A percentile compares a stretch with the other conserved stretches of the same genome.
phyloP scores from a whole-genome alignment of 2,797 vertebrate genomes.

The Gadopsis marmoratus region DNA sequence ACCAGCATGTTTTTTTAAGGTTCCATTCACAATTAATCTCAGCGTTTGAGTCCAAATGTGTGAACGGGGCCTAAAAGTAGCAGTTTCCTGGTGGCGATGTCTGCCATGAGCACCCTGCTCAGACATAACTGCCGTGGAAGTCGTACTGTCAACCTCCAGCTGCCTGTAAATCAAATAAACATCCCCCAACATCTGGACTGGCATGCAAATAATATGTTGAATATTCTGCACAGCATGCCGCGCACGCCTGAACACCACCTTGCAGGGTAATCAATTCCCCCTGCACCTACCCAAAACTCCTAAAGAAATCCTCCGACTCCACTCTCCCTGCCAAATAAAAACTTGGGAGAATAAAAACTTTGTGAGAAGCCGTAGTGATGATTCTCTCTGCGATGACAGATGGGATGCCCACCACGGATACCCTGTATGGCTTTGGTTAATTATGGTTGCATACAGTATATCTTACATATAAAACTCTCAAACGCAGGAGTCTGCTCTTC shows the following conservation, averaged over 20 bases:
- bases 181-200: slow-evolving; percentile 76
- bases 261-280: slow-evolving; percentile 43
- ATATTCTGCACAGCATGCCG: slow-evolving; percentile 67
- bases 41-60: neutral
- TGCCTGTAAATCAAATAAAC: slow-evolving; percentile 78
- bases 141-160: slow-evolving; percentile 48
- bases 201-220: slow-evolving; percentile 76
- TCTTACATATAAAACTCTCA: slow-evolving; percentile 54
- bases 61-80: neutral
- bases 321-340: slow-evolving; percentile 46
- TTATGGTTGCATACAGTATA: slow-evolving; percentile 48
- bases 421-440: slow-evolving; percentile 37
- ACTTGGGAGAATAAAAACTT: slow-evolving; percentile 27
- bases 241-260: slow-evolving; percentile 48
- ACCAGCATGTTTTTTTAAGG: neutral
- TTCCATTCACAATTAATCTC: neutral
- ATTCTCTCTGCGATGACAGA: slow-evolving; percentile 39
- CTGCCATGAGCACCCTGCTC: slow-evolving; percentile 5
- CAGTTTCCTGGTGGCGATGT: slow-evolving; percentile 6
- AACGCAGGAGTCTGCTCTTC: slow-evolving; percentile 12
- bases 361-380: slow-evolving; percentile 12
- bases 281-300: slow-evolving; percentile 16
- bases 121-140: slow-evolving; percentile 49
- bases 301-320: slow-evolving; percentile 23
- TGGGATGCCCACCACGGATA: slow-evolving; percentile 22